Evolutionary conservation across 1,140 invertebrate species (phyloP).

Genomic region (Achatina immaculata): DNA sequence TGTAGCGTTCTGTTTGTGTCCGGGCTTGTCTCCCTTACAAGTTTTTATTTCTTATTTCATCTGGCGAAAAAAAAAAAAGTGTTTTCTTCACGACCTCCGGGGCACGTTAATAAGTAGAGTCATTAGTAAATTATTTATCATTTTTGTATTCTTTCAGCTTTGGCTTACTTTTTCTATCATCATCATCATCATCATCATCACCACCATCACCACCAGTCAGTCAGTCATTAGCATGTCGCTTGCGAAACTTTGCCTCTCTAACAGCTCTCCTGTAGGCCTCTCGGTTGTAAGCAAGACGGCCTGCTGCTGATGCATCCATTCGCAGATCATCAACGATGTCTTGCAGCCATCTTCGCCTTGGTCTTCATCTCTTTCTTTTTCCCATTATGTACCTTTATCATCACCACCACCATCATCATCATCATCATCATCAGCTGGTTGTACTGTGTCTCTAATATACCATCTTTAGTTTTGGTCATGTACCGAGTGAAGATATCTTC

Average conservation of each 20-base stretch:
- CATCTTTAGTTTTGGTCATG: neutral
- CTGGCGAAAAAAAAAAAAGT: neutral
- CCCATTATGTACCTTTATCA: too few species aligned
- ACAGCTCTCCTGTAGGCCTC: too few species aligned
- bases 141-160: neutral
- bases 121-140: neutral
- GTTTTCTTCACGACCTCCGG: neutral
- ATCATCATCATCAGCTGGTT: too few species aligned
- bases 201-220: neutral
- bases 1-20: too few species aligned
- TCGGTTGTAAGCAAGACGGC: too few species aligned
- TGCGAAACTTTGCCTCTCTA: too few species aligned
- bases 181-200: conserved; percentile 2
- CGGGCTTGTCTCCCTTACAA: conserved; percentile 4
- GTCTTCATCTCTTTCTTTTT: too few species aligned
- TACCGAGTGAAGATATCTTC: neutral
- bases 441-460: neutral
- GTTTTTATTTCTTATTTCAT: neutral
- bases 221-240: neutral
- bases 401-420: neutral
- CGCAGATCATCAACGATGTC: too few species aligned
- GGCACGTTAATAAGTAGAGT: neutral
- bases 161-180: conserved; percentile 13
- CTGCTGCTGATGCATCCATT: too few species aligned
- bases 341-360: too few species aligned